Conservation (phyloP, 2,797 vertebrate species). For the Cryptoprocta ferox region DNA sequence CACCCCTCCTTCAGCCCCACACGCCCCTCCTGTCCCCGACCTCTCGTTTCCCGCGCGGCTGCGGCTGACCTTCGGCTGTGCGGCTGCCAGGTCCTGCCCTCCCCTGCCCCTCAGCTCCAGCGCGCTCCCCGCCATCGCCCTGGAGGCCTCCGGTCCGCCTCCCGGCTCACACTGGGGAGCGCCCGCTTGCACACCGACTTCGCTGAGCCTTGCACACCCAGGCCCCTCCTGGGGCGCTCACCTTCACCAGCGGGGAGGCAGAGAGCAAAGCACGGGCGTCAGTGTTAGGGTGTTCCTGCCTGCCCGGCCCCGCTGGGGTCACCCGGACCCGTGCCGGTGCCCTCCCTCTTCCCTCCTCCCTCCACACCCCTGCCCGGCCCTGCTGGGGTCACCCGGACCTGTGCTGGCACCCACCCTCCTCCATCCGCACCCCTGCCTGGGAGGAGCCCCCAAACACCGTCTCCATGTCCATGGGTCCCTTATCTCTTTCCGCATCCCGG, state of each 20-base stretch:
- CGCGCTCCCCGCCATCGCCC: background rate
- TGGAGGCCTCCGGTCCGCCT: background rate
- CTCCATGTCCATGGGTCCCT: accelerated
- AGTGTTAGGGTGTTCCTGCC: background rate
- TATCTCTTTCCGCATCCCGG: background rate
- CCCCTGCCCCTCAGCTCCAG: background rate
- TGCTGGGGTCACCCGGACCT: background rate
- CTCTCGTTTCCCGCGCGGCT: background rate
- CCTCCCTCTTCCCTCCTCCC: too few species aligned
- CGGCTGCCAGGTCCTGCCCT: background rate
- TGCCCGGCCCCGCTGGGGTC: too few species aligned
- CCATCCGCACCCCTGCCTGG: background rate
- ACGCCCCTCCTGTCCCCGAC: background rate
- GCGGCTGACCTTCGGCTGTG: background rate
- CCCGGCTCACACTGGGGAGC: background rate
- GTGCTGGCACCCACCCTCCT: accelerated
- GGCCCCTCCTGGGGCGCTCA: background rate
- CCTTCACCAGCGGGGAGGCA: background rate
- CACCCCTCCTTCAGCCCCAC: accelerated
- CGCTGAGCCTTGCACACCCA: background rate
- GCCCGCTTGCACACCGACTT: too few species aligned
- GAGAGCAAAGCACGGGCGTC: too few species aligned
- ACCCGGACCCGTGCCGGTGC: too few species aligned
- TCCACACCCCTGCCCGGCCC: background rate
- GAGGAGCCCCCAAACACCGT: background rate